Base-by-base conservation (phyloP, 2,797 vertebrate genomes). In the Rhinogobio ventralis region DNA sequence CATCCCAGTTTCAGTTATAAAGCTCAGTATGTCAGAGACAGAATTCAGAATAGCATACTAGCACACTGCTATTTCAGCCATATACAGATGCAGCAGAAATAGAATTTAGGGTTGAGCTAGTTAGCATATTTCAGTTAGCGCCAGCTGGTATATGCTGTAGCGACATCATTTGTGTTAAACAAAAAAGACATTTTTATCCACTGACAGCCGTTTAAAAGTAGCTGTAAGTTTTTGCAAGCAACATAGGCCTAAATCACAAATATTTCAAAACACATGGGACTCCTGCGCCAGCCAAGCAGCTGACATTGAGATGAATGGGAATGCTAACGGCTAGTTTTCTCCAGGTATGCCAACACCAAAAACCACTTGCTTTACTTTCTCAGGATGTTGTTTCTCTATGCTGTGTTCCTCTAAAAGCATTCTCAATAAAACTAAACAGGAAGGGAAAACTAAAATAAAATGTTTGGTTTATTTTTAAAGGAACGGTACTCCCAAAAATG, bases 391-490 rank as follows among this genome's bases (percentile, higher is more conserved):
- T 45, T 45, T 78, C 75, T 66, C 42, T 51, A 3, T 66, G 42
- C 20, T 79, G 60, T 66, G 57, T 66, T 64, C 15, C 14, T 11
- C 10, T 33, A 14, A 66, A 46, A 33, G 19, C 77, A 66, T 79
- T 79, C 25, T 79, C 77, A 79, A 79, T 79, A 79, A 66, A 79
- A 49, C 19, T 66, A 2, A 49, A 39, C 62, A 68, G 78, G 46
- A 67, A 51, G 46, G 78, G 46, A 25, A 66, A 79, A 14, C 28
- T 15, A 14, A 7, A 30, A 79, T 6, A 30, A 78, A 66, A 49
- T 8, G 60, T 79, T 66, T 79, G 57, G 42, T 49, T 49, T 64
- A 49, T 79, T 66, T 33, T 66, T 49, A 66, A 79, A 79, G 25
- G 46, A 64, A 79, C 6, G 0, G 42, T 13, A 23, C 60, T 64